Percentiles rank a stretch among this genome's conserved stretches.
Evolutionary conservation across 1,140 invertebrate species (phyloP).

Genomic region (Reticulitermes speratus): DNA sequence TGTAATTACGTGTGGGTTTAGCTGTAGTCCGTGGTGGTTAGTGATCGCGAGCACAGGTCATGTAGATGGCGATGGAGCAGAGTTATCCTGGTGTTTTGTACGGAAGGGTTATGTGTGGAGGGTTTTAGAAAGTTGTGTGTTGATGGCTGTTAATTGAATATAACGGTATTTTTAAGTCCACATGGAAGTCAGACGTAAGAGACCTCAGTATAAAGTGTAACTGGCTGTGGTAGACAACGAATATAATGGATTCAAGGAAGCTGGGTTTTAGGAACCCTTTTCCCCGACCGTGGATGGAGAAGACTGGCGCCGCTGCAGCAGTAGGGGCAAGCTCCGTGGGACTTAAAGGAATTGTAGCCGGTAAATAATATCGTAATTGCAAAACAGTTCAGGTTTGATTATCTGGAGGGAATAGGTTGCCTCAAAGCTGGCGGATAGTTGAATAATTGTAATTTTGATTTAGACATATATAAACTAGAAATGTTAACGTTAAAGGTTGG

Average conservation of each 20-base stretch:
- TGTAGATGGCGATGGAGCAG: neutral
- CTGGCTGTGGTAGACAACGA: neutral
- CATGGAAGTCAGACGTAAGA: neutral
- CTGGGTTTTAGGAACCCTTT: constrained; percentile 56
- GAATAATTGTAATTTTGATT: too few species aligned
- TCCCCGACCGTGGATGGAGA: constrained; percentile 66
- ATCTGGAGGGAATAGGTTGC: neutral
- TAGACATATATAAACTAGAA: too few species aligned
- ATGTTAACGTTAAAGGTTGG: too few species aligned
- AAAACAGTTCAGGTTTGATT: neutral
- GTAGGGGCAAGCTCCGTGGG: constrained; percentile 57
- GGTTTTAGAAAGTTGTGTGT: neutral
- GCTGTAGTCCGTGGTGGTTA: too few species aligned
- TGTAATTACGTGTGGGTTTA: neutral
- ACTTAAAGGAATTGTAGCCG: constrained; percentile 78
- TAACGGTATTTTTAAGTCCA: neutral
- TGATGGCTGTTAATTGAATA: neutral
- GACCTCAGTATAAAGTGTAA: neutral
- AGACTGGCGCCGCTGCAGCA: constrained; percentile 64
- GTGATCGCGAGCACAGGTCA: neutral
- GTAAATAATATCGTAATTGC: constrained; percentile 40
- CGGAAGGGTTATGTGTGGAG: neutral
- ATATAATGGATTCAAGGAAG: constrained; percentile 26
- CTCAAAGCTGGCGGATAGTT: too few species aligned
- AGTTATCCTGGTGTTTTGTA: neutral